Evolutionary conservation across 2,888 invertebrate species (phyloP), one percentile per base, ranked within the genome.

Genomic region (Machimus atricapillus): DNA sequence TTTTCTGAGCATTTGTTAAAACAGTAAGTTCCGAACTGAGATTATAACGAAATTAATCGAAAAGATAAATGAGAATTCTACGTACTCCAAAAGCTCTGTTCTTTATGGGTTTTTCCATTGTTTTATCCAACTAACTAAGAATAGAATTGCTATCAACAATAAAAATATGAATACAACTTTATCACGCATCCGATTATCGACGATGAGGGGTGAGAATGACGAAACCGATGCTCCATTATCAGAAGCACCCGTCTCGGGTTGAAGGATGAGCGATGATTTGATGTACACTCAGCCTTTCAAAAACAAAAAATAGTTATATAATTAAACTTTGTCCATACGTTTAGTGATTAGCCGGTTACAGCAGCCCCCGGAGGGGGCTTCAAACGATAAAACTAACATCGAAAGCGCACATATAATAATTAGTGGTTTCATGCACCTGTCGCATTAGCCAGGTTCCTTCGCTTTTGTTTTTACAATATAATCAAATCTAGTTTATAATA

Each of bases 381-480:
- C 52, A 58, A 82, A 82, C 58, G 31, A 82, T 82, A 58, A 82
- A 82, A 56, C 81, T 81, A 81, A 81, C 82, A 82, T n/a, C 23
- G 37, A 82, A 82, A 82, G 82, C 82, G 82, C 8, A 58, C 34
- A 56, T 56, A 81, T 58, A 82, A 82, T 5, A 78, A 43, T 46
- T 78, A 40, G 23, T 78, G 37, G 37, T 78, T 43, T 12, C 19
- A 78, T 14, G 40, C 78, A 78, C 27, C 46, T 46, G 78, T 1
- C 19, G 78, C 23, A 8, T 78, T 43, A 43, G 43, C 23, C 46
- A 14, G 40, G 5, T 82, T 79, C 23, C 43, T 40, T 78, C 16
- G 14, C n/a, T 43, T 5, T 19, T 40, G n/a, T n/a, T 78, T 43
- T 37, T 79, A 79, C 40, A 79, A 79, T 79, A 79, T 79, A 46